Evolutionary conservation across 2,797 vertebrate species (phyloP), one percentile per base, ranked within the genome.

Genomic region (Sorex maritimensis): DNA sequence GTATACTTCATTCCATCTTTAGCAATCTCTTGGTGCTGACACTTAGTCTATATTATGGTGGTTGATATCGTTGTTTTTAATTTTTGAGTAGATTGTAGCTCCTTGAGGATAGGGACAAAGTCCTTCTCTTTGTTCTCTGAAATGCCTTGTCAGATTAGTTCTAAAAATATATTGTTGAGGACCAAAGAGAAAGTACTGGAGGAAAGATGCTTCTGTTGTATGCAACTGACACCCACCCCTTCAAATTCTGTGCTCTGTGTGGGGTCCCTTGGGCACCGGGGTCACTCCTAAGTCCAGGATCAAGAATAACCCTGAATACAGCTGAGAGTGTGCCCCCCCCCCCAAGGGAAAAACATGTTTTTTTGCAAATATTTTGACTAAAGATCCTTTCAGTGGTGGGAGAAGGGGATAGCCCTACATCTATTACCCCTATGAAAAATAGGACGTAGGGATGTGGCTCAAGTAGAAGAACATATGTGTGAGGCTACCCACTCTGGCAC

Each of bases 1-100:
- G 49, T 87, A 13, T 24, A 38, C 13, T 14, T 44, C 61, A 21
- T 65, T 77, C 14, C 1, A 13, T n/a, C 65, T 69, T 88, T 79
- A 84, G 79, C 90, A 55, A 10, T 21, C 9, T 13, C 14, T 0
- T 58, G 67, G 65, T 80, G 34, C 69, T 83, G 90, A 91, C 74
- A 61, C 58, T 61, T 61, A 61, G 58, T 61, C 13, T 92, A 11
- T 9, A 3, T 19, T 75, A 24, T 46, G 28, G 6, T 89, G 38
- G 71, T 61, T 67, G 91, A 21, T 81, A 4, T 79, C 41, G 61
- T 74, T 93, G 10, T 84, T 86, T 89, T 86, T 71, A 71, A 68
- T 69, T 79, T n/a, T 55, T 91, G 17, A 67, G 46, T 89, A 93
- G 72, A 78, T 52, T 81, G 23, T 92, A 88, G 14, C 19, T 90